Evolutionary conservation across 2,113 vertebrate species (phyloP), one percentile per base, ranked within the genome.

Genomic region (Montifringilla adamsi): DNA sequence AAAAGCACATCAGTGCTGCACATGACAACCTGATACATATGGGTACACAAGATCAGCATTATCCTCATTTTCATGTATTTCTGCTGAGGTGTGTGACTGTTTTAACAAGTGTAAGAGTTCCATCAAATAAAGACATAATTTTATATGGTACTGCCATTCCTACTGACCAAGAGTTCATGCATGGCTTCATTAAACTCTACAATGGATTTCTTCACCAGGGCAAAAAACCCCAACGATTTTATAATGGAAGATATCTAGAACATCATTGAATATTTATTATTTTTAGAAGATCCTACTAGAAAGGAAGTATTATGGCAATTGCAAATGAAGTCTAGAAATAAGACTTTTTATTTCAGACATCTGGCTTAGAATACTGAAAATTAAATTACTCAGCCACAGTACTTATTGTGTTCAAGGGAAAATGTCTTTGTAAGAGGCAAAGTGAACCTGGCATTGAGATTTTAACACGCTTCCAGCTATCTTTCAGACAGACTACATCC

Each of bases 311-410:
- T 72, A 37, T 23, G 44, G 27, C 44, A 91, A 62, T 28, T 75
- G 15, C 21, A 89, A 72, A n/a, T 56, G 11, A 93, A 70, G 11
- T 47, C 70, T 33, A 94, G 77, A 89, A 81, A 39, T 60, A 94
- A 77, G 55, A 74, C 19, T 33, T 69, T 87, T 69, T 88, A 47
- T 86, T 90, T 93, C 68, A 84, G 43, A 67, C 50, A 69, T 62
- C 37, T 74, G 60, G 30, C 30, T 80, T 39, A 43, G 31, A 86
- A 84, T 39, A 67, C 72, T 63, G 60, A 73, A 89, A 90, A 74
- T 67, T 7, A 81, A 81, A 90, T 89, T 84, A 68, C 12, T 74
- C n/a, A 33, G 47, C 43, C 56, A 70, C 30, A 64, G 44, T 33
- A 50, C 19, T 78, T 74, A 70, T 6, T 33, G 4, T 46, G 43